Conservation (phyloP, 1,140 invertebrate genomes). For the Tetramorium alpestre region DNA sequence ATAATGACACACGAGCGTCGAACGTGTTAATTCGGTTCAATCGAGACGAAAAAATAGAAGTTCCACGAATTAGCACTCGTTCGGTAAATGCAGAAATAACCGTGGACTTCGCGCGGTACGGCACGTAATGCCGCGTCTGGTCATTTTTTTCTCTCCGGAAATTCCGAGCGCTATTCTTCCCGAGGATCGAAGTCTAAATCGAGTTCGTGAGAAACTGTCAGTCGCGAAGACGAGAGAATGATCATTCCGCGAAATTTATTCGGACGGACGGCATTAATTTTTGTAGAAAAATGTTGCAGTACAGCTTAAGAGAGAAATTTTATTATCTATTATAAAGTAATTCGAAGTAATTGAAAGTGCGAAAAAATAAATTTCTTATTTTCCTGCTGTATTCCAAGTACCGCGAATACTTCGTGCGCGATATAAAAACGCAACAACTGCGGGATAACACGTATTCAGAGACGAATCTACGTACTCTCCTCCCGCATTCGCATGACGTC, state of each 20-base stretch:
- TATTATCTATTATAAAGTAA: not conserved
- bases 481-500: not conserved
- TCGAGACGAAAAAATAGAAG: not conserved
- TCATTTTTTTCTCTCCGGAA: constrained; percentile 16
- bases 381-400: not conserved
- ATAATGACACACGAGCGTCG: not conserved
- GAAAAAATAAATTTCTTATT: not conserved
- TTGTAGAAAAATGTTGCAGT: not conserved
- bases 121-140: not conserved
- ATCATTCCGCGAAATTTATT: not conserved
- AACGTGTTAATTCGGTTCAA: constrained; percentile 34
- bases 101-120: not conserved
- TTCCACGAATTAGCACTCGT: constrained; percentile 21
- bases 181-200: constrained; percentile 6
- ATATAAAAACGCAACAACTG: not conserved
- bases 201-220: not conserved
- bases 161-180: not conserved
- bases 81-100: constrained; percentile 15
- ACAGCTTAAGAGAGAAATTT: not conserved
- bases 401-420: not conserved
- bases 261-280: too few relatives aligned
- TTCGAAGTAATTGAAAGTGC: not conserved
- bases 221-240: not conserved
- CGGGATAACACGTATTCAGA: not conserved
- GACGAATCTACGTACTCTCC: not conserved